These are phyloP conservation scores for Alentia gelatinosa DNA, from an alignment of 2,888 invertebrate species.

Conservation along the genomic window DNA sequence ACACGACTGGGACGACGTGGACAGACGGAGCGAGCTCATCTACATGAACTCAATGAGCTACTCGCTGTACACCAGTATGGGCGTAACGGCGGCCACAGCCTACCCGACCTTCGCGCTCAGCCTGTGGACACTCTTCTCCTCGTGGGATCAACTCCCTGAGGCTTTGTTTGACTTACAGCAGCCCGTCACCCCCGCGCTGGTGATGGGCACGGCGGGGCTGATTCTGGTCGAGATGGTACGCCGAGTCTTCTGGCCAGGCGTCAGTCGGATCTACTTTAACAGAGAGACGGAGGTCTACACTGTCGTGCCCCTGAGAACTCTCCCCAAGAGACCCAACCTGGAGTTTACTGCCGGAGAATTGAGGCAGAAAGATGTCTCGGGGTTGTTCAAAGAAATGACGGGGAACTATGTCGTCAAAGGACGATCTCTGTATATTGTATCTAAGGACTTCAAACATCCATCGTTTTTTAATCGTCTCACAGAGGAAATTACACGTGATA, in stretches of 20 bases:
- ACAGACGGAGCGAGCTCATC: background rate
- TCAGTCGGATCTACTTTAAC: background rate
- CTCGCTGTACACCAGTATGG: background rate
- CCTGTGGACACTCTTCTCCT: background rate
- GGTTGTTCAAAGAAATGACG: background rate
- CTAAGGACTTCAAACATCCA: background rate
- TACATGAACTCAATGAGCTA: background rate
- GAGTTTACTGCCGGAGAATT: background rate
- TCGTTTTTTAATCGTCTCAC: background rate
- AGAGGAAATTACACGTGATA: background rate
- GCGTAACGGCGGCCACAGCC: background rate
- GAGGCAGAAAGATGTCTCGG: background rate
- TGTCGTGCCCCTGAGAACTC: background rate
- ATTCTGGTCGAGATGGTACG: background rate
- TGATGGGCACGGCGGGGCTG: background rate
- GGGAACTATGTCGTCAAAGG: slow-evolving; percentile 1
- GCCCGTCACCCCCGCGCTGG: background rate
- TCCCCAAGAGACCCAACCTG: background rate
- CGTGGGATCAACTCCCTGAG: background rate
- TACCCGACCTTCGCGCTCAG: background rate
- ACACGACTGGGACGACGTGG: background rate
- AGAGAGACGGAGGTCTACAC: background rate
- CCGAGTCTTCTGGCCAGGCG: background rate
- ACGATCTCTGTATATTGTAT: background rate
- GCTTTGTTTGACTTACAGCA: background rate